A percentile compares a stretch with the other conserved stretches of the same genome.
These are phyloP conservation scores for Callyntrura guangdongensis DNA, from an alignment of 2,888 invertebrate species.

Conservation along the genomic window DNA sequence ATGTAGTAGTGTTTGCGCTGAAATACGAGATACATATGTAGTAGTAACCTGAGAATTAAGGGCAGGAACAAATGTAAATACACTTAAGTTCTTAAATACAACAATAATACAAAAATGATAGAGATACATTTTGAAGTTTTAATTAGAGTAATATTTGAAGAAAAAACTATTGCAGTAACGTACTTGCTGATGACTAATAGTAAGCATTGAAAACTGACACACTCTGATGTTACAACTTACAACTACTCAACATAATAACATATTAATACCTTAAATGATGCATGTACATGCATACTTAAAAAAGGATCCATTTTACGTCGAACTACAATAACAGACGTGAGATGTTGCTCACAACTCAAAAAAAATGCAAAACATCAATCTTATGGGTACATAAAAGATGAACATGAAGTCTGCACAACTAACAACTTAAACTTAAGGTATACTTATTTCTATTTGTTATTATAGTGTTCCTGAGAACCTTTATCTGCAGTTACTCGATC, in stretches of 20 bases:
- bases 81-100: neutral
- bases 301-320: too few species aligned
- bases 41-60: conserved; percentile 40
- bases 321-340: neutral
- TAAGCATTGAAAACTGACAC: neutral
- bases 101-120: neutral
- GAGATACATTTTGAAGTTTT: neutral
- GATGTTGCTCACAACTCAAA: conserved; percentile 46
- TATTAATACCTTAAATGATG: neutral
- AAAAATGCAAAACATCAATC: conserved; percentile 65
- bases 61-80: conserved; percentile 9
- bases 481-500: conserved; percentile 25
- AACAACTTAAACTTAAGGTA: conserved; percentile 13
- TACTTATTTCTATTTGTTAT: neutral
- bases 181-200: neutral
- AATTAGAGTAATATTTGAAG: neutral
- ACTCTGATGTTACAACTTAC: too few species aligned
- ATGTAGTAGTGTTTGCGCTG: neutral
- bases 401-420: conserved; percentile 24
- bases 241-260: neutral
- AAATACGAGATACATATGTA: conserved; percentile 9
- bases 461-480: neutral
- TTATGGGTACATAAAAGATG: conserved; percentile 37
- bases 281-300: neutral
- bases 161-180: too few species aligned